Evolutionary conservation across 2,797 vertebrate genomes (phyloP).

Genomic region (Carduelis carduelis): DNA sequence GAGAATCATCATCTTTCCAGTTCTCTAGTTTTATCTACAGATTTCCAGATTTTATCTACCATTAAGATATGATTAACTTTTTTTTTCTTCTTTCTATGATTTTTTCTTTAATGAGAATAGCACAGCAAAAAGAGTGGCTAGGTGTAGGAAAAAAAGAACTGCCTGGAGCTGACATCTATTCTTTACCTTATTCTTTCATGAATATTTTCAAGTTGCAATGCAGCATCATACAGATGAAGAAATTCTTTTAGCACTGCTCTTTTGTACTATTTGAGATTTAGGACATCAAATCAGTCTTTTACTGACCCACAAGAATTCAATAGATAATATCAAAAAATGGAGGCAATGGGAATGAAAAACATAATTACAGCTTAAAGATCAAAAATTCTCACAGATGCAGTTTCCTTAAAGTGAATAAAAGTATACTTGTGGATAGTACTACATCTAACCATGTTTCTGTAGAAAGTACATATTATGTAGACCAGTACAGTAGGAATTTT

Average conservation of each 20-base stretch:
- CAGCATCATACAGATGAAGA: neutral
- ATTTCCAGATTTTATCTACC: neutral
- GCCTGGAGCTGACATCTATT: neutral
- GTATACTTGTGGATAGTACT: neutral
- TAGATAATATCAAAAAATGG: neutral
- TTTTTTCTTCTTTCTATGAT: neutral
- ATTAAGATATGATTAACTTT: neutral
- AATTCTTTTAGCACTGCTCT: neutral
- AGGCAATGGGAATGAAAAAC: neutral
- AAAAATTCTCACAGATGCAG: neutral
- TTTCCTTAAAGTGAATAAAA: neutral
- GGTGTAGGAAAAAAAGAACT: neutral
- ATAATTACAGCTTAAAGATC: neutral
- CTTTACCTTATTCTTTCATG: neutral
- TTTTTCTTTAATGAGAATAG: neutral
- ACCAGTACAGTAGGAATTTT: neutral
- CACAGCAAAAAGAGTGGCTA: neutral
- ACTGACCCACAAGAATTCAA: neutral
- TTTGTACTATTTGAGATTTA: neutral
- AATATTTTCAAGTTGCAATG: neutral
- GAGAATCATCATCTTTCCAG: neutral
- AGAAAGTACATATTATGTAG: neutral
- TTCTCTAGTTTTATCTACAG: neutral
- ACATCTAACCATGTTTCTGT: rapidly evolving
- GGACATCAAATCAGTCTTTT: neutral